Evolutionary conservation across 2,797 vertebrate species (phyloP).

Genomic region (Syndactyla subalaris): DNA sequence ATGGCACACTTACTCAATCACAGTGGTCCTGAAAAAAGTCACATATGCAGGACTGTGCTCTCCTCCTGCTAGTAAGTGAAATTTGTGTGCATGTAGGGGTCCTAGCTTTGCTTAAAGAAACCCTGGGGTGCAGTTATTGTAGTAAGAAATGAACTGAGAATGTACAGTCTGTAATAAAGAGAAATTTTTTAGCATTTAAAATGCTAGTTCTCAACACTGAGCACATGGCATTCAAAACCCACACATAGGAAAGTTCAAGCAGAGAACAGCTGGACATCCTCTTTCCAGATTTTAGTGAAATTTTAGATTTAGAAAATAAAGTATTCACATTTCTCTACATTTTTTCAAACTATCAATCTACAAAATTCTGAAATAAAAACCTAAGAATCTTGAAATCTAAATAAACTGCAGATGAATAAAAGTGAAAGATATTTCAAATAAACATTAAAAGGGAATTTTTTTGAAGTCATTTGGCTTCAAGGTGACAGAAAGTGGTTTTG

Average conservation of each 20-base stretch:
- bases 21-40: background rate
- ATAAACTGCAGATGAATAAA: slow-evolving; percentile 25
- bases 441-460: background rate
- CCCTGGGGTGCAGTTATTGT: background rate
- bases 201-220: background rate
- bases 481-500: background rate
- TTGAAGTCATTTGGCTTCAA: background rate
- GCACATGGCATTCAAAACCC: background rate
- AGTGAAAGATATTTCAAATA: slow-evolving; percentile 19
- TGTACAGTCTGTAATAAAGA: background rate
- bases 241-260: background rate
- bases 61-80: background rate
- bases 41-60: background rate
- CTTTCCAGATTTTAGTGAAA: slow-evolving; percentile 22
- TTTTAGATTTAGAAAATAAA: slow-evolving; percentile 55
- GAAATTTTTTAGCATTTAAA: background rate
- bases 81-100: background rate
- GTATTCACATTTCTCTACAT: background rate
- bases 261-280: background rate
- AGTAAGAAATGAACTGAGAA: slow-evolving; percentile 39
- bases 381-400: background rate
- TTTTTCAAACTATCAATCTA: background rate
- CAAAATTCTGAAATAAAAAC: slow-evolving; percentile 11
- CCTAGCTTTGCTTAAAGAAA: background rate
- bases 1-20: background rate